These are phyloP conservation scores for Epirrhoe tristata DNA, from an alignment of 2,888 invertebrate species.

Conservation along the genomic window DNA sequence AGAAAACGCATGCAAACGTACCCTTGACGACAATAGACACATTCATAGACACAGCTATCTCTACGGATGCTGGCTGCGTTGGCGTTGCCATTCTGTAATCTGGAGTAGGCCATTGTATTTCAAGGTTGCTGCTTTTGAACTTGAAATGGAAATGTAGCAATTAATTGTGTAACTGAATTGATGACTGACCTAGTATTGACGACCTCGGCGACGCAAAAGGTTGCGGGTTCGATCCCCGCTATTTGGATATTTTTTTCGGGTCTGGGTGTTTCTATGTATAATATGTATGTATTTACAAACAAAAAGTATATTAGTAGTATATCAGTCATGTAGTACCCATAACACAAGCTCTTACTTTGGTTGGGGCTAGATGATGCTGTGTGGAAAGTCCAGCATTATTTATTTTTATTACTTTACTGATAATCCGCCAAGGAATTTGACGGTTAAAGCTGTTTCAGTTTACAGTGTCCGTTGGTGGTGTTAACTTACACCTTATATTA, in stretches of 20 bases:
- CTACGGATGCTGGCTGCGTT: conserved; percentile 29
- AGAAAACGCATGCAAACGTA: too few species aligned
- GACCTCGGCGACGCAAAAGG: too few species aligned
- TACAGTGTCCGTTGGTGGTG: background rate
- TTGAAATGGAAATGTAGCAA: conserved; percentile 9
- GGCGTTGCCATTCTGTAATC: conserved; percentile 29
- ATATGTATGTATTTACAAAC: too few species aligned
- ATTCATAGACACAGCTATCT: conserved; percentile 14
- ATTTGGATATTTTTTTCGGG: too few species aligned
- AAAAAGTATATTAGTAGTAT: too few species aligned
- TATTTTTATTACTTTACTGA: background rate
- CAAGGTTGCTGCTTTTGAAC: conserved; percentile 24
- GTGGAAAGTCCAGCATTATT: too few species aligned
- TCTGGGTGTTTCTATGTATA: too few species aligned
- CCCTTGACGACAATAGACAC: conserved; percentile 15
- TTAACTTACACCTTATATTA: background rate
- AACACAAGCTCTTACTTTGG: too few species aligned
- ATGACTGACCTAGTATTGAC: too few species aligned
- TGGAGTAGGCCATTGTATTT: conserved; percentile 34
- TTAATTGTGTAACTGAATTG: background rate
- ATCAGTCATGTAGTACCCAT: too few species aligned
- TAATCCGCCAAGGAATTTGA: background rate
- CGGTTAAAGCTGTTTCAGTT: background rate
- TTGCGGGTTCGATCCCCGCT: too few species aligned
- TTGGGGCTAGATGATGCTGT: too few species aligned